Percentiles rank a stretch among this genome's conserved stretches.
Conservation (phyloP, 2,888 invertebrate species). For the Leptinotarsa peninsularis region DNA sequence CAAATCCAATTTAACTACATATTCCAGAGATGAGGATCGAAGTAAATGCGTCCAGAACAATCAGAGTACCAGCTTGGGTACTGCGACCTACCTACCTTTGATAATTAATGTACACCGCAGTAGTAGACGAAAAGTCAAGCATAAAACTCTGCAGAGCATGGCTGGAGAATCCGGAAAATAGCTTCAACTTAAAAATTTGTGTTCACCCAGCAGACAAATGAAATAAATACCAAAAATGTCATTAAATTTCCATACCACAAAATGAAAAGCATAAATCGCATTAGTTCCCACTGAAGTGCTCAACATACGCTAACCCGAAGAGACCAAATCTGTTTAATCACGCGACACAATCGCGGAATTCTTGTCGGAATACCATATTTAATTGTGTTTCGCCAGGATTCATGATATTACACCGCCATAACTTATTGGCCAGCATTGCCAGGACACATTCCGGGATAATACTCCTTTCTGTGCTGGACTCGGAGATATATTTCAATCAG, state of each 20-base stretch:
- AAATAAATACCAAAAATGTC: too few relatives aligned
- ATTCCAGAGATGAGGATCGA: too few relatives aligned
- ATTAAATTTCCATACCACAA: neutral
- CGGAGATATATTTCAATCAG: conserved; percentile 14
- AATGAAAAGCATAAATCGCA: neutral
- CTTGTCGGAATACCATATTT: conserved; percentile 18
- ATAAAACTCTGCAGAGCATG: too few relatives aligned
- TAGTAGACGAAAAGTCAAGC: too few relatives aligned
- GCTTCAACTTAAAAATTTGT: too few relatives aligned
- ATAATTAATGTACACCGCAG: too few relatives aligned
- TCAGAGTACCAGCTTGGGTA: too few relatives aligned
- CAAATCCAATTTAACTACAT: too few relatives aligned
- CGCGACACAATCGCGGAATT: conserved; percentile 1
- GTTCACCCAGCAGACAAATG: too few relatives aligned
- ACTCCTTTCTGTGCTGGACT: conserved; percentile 11
- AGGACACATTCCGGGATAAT: conserved; percentile 3
- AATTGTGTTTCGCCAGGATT: conserved; percentile 15
- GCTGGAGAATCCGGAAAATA: too few relatives aligned
- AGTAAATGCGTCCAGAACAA: too few relatives aligned
- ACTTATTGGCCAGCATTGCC: conserved; percentile 1
- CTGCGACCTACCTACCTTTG: too few relatives aligned
- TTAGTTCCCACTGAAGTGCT: neutral
- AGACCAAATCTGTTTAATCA: neutral
- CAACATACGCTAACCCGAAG: neutral
- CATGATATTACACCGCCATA: conserved; percentile 18